Conservation (phyloP, 2,113 vertebrate species). For the Bathybates hornii region DNA sequence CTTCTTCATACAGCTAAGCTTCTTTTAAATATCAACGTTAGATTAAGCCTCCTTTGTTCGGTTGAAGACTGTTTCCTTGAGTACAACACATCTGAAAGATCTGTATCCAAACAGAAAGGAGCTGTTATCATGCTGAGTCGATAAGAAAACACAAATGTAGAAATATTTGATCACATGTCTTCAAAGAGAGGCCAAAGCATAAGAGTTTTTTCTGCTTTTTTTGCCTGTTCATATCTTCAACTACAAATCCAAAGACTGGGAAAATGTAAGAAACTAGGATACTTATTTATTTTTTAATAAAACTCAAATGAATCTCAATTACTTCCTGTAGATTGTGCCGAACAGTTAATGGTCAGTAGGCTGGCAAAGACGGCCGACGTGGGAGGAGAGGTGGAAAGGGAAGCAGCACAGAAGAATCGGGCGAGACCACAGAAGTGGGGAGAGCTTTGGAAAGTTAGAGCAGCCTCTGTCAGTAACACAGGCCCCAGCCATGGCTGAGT, state of each 20-base stretch:
- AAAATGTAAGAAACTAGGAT: not conserved
- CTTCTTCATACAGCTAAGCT: not conserved
- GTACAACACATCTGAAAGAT: not conserved
- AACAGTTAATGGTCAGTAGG: not conserved
- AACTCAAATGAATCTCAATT: not conserved
- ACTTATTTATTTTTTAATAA: not conserved
- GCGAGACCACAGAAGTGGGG: not conserved
- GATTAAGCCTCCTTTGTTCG: not conserved
- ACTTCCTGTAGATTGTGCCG: not conserved
- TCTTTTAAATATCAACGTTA: not conserved
- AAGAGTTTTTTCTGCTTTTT: not conserved
- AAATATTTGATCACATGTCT: not conserved
- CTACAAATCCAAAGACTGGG: not conserved
- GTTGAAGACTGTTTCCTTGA: not conserved
- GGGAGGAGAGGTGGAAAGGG: not conserved
- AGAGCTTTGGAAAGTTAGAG: not conserved
- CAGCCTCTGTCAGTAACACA: slow-evolving; percentile 16
- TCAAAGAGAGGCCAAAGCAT: not conserved
- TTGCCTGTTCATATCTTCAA: not conserved
- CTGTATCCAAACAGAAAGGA: not conserved
- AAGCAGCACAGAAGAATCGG: not conserved
- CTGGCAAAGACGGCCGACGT: not conserved
- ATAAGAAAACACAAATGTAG: not conserved
- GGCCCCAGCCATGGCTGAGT: slow-evolving; percentile 26
- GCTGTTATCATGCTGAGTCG: not conserved